Conservation (phyloP, 2,888 invertebrate genomes). For the Parascotia fuliginaria region DNA sequence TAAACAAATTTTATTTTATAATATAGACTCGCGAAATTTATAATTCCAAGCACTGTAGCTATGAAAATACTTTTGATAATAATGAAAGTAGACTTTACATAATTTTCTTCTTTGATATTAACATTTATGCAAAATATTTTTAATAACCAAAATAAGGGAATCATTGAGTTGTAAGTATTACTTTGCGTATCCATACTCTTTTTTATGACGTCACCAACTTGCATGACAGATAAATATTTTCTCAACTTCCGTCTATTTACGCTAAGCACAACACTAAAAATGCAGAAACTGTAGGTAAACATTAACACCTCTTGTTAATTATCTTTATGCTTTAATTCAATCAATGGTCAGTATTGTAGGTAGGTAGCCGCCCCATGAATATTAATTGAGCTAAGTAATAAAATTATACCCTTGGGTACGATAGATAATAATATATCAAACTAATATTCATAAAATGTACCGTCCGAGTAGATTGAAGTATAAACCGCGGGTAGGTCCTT, state of each 20-base stretch:
- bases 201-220: constrained; percentile 26
- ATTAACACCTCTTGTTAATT: not conserved
- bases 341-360: no score
- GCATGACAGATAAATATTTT: constrained; percentile 12
- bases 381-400: no score
- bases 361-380: no score
- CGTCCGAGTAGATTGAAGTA: no score
- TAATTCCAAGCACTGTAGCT: constrained; percentile 40
- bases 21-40: constrained; percentile 51
- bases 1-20: constrained; percentile 57
- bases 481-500: no score
- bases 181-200: not conserved
- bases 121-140: constrained; percentile 59
- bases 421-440: no score
- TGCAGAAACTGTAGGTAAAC: not conserved
- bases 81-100: constrained; percentile 12
- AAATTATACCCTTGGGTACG: no score
- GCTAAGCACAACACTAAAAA: no score
- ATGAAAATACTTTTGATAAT: constrained; percentile 35
- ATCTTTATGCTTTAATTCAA: no score
- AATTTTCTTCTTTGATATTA: constrained; percentile 29
- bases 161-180: constrained; percentile 42
- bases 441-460: no score
- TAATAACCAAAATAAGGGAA: constrained; percentile 51
- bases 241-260: not conserved